These are phyloP conservation scores for Sphaeridia pumilis DNA, from an alignment of 2,888 invertebrate genomes.

Conservation along the genomic window DNA sequence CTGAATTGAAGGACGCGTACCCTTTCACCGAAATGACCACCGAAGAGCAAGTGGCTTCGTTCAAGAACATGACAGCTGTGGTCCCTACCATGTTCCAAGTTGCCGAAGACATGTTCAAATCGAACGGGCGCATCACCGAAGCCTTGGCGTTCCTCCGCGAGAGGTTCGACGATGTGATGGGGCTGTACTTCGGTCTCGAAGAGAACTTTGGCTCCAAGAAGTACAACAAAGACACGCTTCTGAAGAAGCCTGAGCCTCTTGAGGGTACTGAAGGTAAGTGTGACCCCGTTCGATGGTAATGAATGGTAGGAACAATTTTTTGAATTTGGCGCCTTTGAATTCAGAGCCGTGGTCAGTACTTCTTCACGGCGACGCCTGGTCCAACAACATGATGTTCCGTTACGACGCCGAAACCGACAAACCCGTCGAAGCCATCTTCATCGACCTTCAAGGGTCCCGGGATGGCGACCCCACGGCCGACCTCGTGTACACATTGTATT, in stretches of 20 bases:
- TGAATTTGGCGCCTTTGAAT: background rate
- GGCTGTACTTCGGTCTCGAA: background rate
- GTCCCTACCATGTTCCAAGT: background rate
- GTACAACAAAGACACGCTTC: background rate
- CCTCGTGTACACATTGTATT: background rate
- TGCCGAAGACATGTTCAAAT: background rate
- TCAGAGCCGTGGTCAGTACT: slow-evolving; percentile 20
- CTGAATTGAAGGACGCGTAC: background rate
- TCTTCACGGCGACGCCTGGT: slow-evolving; percentile 24
- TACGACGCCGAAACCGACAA: slow-evolving; percentile 5
- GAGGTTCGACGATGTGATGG: background rate
- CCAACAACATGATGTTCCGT: slow-evolving; percentile 22
- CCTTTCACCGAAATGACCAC: background rate
- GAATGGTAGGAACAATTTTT: background rate
- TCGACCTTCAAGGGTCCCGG: slow-evolving; percentile 16
- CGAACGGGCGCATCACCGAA: background rate
- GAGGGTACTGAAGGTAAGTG: background rate
- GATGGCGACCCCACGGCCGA: background rate
- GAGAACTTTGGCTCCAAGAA: background rate
- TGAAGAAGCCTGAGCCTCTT: background rate
- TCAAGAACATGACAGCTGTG: background rate
- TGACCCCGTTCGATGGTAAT: no score
- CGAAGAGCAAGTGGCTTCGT: background rate
- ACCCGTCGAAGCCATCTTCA: slow-evolving; percentile 10
- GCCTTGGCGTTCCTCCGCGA: background rate